Evolutionary conservation across 1,140 invertebrate genomes (phyloP), one percentile per base, ranked within the genome.

Genomic region (Ostrea denselamellosa): DNA sequence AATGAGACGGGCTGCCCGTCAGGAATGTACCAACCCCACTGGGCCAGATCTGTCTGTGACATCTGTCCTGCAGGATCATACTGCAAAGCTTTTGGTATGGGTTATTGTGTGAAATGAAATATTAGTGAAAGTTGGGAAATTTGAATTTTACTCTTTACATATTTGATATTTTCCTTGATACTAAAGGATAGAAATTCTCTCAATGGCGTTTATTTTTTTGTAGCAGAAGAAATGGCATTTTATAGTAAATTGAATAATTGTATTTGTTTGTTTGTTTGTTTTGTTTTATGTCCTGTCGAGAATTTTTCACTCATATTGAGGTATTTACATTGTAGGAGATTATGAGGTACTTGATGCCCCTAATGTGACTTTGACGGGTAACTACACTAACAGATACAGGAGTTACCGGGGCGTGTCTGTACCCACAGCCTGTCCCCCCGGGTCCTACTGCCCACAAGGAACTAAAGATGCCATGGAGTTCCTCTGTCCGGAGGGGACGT

Each of bases 1-100:
- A 94, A 94, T 87, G 86, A 94, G 88, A 94, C 93, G 19, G 93
- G 93, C 4, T 94, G 94, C 89, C 93, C 93, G 53, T 93, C 94
- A 9, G 94, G 94, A n/a, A 89, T 91, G 14, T 94, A 93, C 87
- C 93, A 94, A 71, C 90, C 91, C 10, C 91, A 93, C 86, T 92
- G 92, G 90, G 87, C 88, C 28, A 90, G 92, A 87, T 91, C 89
- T 71, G 85, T 88, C 34, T 94, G 94, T 92, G 93, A 93, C 44
- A 77, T 85, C 4, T 94, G 94, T 89, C 93, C 94, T 1, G 90
- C 92, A 14, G 92, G 93, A 44, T 94, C 89, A 54, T 94, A 93
- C 90, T 94, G 94, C 81, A 91, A 92, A 87, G 93, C 93, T 51
- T 91, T 94, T 87, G 93, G 93, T 93, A 85, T 90, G 92, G 77